Evolutionary conservation across 2,797 vertebrate genomes (phyloP).

Genomic region (Gymnothorax reevesii): DNA sequence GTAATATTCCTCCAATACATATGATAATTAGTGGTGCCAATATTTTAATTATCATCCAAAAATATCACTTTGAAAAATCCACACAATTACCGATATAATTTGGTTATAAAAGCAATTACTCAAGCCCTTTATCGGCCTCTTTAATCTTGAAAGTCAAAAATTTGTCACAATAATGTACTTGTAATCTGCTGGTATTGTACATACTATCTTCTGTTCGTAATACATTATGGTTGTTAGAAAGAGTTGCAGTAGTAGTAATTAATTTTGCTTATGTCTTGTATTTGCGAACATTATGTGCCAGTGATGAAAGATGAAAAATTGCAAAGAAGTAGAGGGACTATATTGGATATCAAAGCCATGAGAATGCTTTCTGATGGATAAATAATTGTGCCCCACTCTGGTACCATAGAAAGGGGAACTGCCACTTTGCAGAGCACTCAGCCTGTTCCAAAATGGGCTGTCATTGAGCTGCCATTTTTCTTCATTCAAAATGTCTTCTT

Average conservation of each 20-base stretch:
- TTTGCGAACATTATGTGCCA: neutral
- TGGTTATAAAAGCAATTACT: neutral
- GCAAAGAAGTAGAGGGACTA: neutral
- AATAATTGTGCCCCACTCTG: too few species aligned
- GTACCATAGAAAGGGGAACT: neutral
- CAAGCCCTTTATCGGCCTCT: too few species aligned
- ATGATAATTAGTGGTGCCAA: neutral
- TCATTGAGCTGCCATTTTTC: neutral
- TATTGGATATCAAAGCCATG: neutral
- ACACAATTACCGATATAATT: neutral
- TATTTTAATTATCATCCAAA: constrained; percentile 1
- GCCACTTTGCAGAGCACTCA: neutral
- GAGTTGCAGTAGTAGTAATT: neutral
- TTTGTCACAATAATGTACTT: too few species aligned
- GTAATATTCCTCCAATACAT: neutral
- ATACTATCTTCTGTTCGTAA: too few species aligned
- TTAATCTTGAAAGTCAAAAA: too few species aligned
- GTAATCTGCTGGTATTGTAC: too few species aligned
- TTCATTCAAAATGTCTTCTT: neutral
- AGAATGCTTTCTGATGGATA: too few species aligned
- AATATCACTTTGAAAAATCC: neutral
- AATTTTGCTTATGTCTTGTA: too few species aligned
- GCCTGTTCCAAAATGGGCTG: neutral
- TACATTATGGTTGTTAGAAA: too few species aligned
- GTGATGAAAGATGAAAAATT: neutral